Base-by-base conservation (phyloP, 2,113 vertebrate species). In the Gambusia affinis region DNA sequence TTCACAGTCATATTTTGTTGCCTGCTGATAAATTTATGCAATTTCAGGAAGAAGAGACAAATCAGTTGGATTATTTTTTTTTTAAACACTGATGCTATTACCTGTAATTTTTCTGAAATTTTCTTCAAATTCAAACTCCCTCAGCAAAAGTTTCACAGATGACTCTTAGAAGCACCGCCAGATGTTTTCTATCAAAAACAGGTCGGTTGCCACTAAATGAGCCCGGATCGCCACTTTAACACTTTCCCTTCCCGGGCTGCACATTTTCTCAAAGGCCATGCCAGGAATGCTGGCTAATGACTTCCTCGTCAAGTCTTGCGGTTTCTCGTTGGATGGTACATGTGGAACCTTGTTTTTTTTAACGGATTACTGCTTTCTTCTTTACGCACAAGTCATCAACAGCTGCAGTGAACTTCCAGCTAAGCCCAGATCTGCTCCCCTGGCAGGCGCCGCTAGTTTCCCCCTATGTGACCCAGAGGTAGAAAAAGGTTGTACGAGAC, bases 341-440 rank as follows among this genome's bases (percentile, higher is more conserved):
- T 24, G 19, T 24, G 27, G 12, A 29, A 63, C 37, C 24, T 39
- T 65, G 35, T 24, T 65, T 24, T 37, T 31, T 17, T 35, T 14
- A n/a, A 2, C 33, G 11, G 66, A 75, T 31, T n/a, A 22, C 24
- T 54, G 4, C 35, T 57, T 92, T 93, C 91, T 91, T 92, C 89
- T 94, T 92, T 90, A 80, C 92, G 84, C 74, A 81, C 85, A 86
- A 95, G 91, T 89, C 44, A 24, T 87, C 85, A 94, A 87, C 91
- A 86, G 90, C 91, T 87, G 90, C 66, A 92, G 85, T 88, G 87
- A 75, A 78, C 91, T 89, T 92, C 73, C 68, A 64, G 73, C 75
- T 67, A 87, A 72, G 44, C 63, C 30, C 64, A 63, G 29, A 75
- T 17, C 65, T 64, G 31, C 22, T 47, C 30, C 29, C 22, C 30